Evolutionary conservation across 2,797 vertebrate genomes (phyloP), one percentile per base, ranked within the genome.

Genomic region (Gorsachius magnificus): DNA sequence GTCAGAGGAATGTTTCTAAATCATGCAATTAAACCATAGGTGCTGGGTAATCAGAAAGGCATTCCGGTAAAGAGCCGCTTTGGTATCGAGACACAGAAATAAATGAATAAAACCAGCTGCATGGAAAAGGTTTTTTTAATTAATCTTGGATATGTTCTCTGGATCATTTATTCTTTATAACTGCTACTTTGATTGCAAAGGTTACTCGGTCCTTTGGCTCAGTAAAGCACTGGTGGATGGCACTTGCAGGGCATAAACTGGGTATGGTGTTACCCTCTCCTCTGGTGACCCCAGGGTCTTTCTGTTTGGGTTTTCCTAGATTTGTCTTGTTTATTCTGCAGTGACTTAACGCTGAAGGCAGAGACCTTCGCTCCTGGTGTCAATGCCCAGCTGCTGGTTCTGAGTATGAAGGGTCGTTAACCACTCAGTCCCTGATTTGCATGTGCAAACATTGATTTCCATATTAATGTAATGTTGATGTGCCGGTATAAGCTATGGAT

Each of bases 251-350:
- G 29, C 14, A 12, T 53, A 16, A 72, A n/a, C n/a, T 3, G 21
- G 31, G 9, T 3, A 8, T 16, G 8, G 50, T 6, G 11, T 61
- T 48, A 11, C 45, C 64, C 60, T 70, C 35, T 60, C 56, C 41
- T 11, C 14, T 9, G 28, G 33, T 6, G 29, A 12, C 12, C 33
- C 61, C 2, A 5, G 5, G 25, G 33, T 16, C 15, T 11, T 25
- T 16, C 38, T 16, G 18, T 21, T 60, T n/a, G 12, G 4, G 48
- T 71, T 28, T 0, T 24, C 1, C 29, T 4, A 0, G 10, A 5
- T 64, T 31, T 28, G n/a, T 14, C 38, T 31, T 2, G 8, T 31
- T 63, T 29, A 10, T 25, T 25, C 25, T 43, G 51, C 3, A 3
- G 5, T 19, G 81, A n/a, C 65, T 31, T 31, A 51, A 16, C 13